Conservation (phyloP, 2,797 vertebrate species). For the Gymnoscopelus braueri region DNA sequence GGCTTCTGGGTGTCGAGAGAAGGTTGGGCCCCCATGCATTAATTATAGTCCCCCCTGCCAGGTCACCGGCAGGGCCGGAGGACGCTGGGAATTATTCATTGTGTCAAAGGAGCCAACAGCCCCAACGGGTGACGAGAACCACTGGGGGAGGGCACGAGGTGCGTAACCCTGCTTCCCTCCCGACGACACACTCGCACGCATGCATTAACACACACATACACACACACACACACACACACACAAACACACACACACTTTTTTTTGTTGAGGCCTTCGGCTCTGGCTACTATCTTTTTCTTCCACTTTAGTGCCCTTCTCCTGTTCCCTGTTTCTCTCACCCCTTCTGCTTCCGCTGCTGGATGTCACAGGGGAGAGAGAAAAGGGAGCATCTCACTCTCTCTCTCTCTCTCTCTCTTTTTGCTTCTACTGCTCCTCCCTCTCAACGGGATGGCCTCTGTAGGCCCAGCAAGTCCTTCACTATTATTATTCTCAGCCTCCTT, state of each 20-base stretch:
- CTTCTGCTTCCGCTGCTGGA: slow-evolving; percentile 50
- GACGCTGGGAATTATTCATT: slow-evolving; percentile 78
- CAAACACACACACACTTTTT: slow-evolving; percentile 7
- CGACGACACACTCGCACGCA: neutral
- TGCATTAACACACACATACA: neutral
- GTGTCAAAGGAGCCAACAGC: slow-evolving; percentile 51
- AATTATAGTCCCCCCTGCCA: slow-evolving; percentile 61
- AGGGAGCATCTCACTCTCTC: slow-evolving; percentile 43
- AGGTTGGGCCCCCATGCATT: slow-evolving; percentile 59
- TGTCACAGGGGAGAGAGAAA: slow-evolving; percentile 63
- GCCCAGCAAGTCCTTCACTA: slow-evolving; percentile 51
- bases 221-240: neutral
- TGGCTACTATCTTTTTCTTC: slow-evolving; percentile 35
- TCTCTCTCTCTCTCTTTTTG: slow-evolving; percentile 6
- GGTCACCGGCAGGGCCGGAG: slow-evolving; percentile 70
- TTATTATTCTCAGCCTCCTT: slow-evolving; percentile 69
- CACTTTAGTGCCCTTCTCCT: slow-evolving; percentile 25
- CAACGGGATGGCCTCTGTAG: slow-evolving; percentile 63
- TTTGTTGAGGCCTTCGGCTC: slow-evolving; percentile 31
- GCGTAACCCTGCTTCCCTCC: slow-evolving; percentile 36
- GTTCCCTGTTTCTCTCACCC: slow-evolving; percentile 27
- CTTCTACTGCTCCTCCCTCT: slow-evolving; percentile 34
- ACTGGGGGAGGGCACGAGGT: slow-evolving; percentile 67
- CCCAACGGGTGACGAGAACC: slow-evolving; percentile 52
- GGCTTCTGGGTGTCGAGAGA: slow-evolving; percentile 36